Percentiles rank a stretch among this genome's conserved stretches.
Evolutionary conservation across 2,888 invertebrate species (phyloP).

Genomic region (Drosophila maculinotata): DNA sequence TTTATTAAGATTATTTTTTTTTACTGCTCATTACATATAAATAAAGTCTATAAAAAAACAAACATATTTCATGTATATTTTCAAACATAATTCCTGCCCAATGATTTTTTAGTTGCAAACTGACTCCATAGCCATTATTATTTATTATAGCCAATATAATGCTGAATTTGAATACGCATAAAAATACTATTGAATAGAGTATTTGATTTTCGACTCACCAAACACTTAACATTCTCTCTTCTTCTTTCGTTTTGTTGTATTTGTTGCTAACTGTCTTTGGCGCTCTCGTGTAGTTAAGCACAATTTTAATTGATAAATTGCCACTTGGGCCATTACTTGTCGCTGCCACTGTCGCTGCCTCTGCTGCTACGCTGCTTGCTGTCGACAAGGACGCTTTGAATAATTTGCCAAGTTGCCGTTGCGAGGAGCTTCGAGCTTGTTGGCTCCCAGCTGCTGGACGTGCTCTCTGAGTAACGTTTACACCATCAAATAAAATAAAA

Average conservation of each 20-base stretch:
- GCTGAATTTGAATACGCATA: too few relatives aligned
- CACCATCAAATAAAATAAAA: constrained; percentile 80
- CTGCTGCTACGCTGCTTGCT: constrained; percentile 3
- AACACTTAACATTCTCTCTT: not conserved
- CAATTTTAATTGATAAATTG: constrained; percentile 82
- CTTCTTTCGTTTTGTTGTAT: constrained; percentile 12
- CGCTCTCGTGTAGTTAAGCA: constrained; percentile 71
- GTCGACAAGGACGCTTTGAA: constrained; percentile 68
- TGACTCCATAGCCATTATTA: too few relatives aligned
- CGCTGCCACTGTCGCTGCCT: constrained; percentile 34
- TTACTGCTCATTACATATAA: too few relatives aligned
- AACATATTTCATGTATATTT: too few relatives aligned
- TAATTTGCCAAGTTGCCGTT: constrained; percentile 72
- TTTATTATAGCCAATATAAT: too few relatives aligned
- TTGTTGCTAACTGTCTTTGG: constrained; percentile 51
- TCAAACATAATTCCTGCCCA: too few relatives aligned
- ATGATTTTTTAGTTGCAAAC: too few relatives aligned
- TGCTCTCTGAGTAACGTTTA: constrained; percentile 75
- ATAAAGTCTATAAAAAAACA: too few relatives aligned
- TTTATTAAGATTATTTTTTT: too few relatives aligned
- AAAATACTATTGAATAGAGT: constrained; percentile 15
- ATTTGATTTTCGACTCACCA: constrained; percentile 1
- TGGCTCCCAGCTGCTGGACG: constrained; percentile 36
- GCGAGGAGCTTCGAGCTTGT: constrained; percentile 20
- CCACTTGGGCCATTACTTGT: constrained; percentile 78